These are phyloP conservation scores for Apistogramma diplotaenia DNA, from an alignment of 2,113 vertebrate genomes.

Conservation along the genomic window DNA sequence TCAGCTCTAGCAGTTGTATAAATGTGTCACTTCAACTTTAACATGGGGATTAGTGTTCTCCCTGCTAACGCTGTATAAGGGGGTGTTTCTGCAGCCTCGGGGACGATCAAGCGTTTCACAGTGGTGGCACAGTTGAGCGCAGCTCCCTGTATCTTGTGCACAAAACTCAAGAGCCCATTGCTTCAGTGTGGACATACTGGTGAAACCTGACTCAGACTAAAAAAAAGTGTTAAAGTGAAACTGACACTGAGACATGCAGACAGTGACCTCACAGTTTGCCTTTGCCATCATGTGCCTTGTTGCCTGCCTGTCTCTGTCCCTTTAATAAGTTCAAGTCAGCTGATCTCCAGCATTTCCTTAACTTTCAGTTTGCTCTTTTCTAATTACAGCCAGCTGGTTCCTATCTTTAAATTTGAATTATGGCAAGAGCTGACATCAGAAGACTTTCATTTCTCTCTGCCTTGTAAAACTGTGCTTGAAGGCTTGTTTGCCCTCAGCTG, in stretches of 20 bases:
- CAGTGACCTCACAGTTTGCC: neutral
- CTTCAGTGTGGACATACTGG: neutral
- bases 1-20: neutral
- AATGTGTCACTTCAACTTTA: neutral
- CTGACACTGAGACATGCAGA: neutral
- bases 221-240: neutral
- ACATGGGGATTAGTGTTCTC: neutral
- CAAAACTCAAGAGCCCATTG: neutral
- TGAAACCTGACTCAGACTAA: neutral
- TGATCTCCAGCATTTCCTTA: slow-evolving; percentile 10
- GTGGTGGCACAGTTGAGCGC: neutral
- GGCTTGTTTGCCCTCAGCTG: neutral
- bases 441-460: neutral
- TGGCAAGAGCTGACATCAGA: neutral
- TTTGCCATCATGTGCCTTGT: neutral
- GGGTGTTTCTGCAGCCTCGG: neutral
- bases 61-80: neutral
- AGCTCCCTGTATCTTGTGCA: neutral
- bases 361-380: slow-evolving; percentile 31
- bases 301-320: neutral
- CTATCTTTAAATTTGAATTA: neutral
- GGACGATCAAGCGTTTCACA: neutral
- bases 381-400: neutral
- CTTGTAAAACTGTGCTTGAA: neutral
- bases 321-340: neutral